Evolutionary conservation across 2,797 vertebrate species (phyloP).

Genomic region (Echiichthys vipera): DNA sequence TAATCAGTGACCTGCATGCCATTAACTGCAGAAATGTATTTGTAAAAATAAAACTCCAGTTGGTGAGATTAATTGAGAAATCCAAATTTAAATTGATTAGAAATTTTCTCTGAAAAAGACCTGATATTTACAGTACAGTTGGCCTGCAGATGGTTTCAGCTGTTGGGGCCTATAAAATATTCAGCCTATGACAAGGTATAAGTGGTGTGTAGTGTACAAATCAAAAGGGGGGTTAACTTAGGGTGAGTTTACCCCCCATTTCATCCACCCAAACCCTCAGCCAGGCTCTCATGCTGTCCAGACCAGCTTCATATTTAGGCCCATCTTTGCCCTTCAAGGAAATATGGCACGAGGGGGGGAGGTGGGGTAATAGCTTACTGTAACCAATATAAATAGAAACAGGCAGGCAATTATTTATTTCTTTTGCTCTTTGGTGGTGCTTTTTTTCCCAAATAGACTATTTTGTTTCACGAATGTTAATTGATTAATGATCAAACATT

Average conservation of each 20-base stretch:
- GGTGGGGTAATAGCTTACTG: conserved; percentile 54
- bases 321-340: conserved; percentile 49
- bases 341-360: conserved; percentile 33
- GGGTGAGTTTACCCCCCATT: not conserved
- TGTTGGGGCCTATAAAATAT: conserved; percentile 47
- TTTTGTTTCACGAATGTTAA: conserved; percentile 83
- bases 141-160: conserved; percentile 26
- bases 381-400: conserved; percentile 76
- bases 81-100: not conserved
- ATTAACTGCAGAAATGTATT: not conserved
- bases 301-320: conserved; percentile 51
- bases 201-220: conserved; percentile 19
- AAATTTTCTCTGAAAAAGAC: not conserved
- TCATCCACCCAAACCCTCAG: not conserved
- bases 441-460: conserved; percentile 52
- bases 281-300: conserved; percentile 28
- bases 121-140: not conserved
- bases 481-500: conserved; percentile 81
- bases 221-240: conserved; percentile 13
- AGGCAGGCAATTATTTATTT: conserved; percentile 64
- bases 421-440: conserved; percentile 58
- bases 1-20: not conserved
- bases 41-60: not conserved
- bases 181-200: conserved; percentile 16
- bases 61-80: not conserved